A percentile compares a stretch with the other conserved stretches of the same genome.
phyloP scores from a whole-genome alignment of 1,140 invertebrate species.

The Amyelois transitella region DNA sequence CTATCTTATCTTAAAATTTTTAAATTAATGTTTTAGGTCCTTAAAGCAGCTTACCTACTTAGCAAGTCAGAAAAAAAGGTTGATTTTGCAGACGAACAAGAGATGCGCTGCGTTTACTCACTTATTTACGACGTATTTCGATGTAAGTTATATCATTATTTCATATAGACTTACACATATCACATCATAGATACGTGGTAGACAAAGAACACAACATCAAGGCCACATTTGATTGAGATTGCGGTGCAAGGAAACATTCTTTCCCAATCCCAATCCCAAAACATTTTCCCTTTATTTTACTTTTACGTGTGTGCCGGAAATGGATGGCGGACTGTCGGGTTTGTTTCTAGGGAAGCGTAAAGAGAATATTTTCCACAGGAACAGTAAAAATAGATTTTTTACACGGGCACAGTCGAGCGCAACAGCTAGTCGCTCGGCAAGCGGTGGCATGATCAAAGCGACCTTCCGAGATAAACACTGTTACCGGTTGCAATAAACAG shows the following conservation, averaged over 20 bases:
- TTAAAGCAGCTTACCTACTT: constrained; percentile 77
- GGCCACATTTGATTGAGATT: too few relatives aligned
- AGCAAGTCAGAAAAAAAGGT: constrained; percentile 71
- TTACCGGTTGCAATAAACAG: not conserved
- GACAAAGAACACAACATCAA: too few relatives aligned
- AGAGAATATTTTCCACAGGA: not conserved
- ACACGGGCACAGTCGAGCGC: too few relatives aligned
- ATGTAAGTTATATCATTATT: too few relatives aligned
- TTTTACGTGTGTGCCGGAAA: too few relatives aligned
- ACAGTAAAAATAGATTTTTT: not conserved
- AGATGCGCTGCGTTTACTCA: constrained; percentile 84
- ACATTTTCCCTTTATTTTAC: too few relatives aligned
- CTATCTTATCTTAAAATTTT: not conserved
- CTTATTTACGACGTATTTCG: constrained; percentile 86
- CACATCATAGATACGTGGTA: too few relatives aligned
- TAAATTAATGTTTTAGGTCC: constrained; percentile 50
- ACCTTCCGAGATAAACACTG: constrained; percentile 1
- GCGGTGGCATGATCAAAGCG: not conserved
- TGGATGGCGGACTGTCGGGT: too few relatives aligned
- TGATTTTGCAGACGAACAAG: constrained; percentile 80
- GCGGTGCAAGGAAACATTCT: too few relatives aligned
- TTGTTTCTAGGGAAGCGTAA: too few relatives aligned
- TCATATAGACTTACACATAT: too few relatives aligned
- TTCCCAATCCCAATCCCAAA: too few relatives aligned
- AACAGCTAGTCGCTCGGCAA: not conserved